Evolutionary conservation across 2,797 vertebrate species (phyloP).

Genomic region (Danionella dracula): DNA sequence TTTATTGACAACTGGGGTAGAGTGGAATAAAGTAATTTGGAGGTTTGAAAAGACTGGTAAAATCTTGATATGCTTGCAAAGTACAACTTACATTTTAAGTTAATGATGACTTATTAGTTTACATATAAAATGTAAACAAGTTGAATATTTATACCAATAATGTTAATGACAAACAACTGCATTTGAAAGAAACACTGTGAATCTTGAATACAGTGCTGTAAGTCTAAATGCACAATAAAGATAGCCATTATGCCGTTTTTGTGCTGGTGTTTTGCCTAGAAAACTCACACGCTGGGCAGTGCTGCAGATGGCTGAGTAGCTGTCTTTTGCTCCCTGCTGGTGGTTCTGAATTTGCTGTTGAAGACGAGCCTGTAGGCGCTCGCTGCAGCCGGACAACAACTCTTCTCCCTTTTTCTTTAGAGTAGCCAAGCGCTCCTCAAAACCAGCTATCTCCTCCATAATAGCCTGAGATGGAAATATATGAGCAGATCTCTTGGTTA

Average conservation of each 20-base stretch:
- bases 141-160: too few species aligned
- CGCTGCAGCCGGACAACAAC: conserved; percentile 80
- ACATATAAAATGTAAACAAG: too few species aligned
- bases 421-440: conserved; percentile 84
- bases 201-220: neutral
- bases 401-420: conserved; percentile 81
- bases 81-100: too few species aligned
- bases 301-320: conserved; percentile 95
- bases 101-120: too few species aligned
- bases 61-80: neutral
- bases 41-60: neutral
- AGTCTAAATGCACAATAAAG: neutral
- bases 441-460: conserved; percentile 95
- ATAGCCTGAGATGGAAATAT: conserved; percentile 74
- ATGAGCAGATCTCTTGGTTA: neutral
- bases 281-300: conserved; percentile 91
- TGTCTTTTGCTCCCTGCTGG: conserved; percentile 91
- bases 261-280: conserved; percentile 13
- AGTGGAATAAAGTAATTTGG: conserved; percentile 22
- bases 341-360: conserved; percentile 85
- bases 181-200: too few species aligned
- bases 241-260: conserved; percentile 11
- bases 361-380: conserved; percentile 84
- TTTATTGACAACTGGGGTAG: neutral
- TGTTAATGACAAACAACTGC: neutral